Evolutionary conservation across 1,140 invertebrate genomes (phyloP).

Genomic region (Drosophila subobscura): DNA sequence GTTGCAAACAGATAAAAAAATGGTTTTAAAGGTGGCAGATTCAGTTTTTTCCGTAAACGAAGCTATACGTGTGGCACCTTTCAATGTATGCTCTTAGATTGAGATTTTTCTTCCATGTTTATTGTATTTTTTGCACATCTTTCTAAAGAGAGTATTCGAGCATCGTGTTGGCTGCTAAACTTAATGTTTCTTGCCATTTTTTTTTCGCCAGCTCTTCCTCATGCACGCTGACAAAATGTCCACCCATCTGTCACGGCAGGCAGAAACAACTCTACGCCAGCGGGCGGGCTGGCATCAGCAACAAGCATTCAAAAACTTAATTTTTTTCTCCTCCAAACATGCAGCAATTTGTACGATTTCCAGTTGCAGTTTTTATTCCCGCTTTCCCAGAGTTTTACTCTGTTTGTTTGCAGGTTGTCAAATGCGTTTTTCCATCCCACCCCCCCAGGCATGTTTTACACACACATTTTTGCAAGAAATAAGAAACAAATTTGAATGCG

Average conservation of each 20-base stretch:
- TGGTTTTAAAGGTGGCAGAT: too few species aligned
- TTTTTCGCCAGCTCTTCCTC: slow-evolving; percentile 7
- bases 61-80: too few species aligned
- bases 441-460: slow-evolving; percentile 23
- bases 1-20: too few species aligned
- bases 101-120: too few species aligned
- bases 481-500: slow-evolving; percentile 59
- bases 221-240: slow-evolving; percentile 69
- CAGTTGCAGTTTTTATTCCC: slow-evolving; percentile 37
- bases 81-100: too few species aligned
- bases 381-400: background rate
- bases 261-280: slow-evolving; percentile 56
- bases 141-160: slow-evolving; percentile 13
- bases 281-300: slow-evolving; percentile 56
- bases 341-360: slow-evolving; percentile 66
- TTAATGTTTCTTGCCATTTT: background rate
- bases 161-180: slow-evolving; percentile 2
- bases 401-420: slow-evolving; percentile 27
- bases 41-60: too few species aligned
- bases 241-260: slow-evolving; percentile 72
- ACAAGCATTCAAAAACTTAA: slow-evolving; percentile 55
- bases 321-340: slow-evolving; percentile 40
- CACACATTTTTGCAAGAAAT: slow-evolving; percentile 46
- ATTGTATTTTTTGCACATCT: too few species aligned
- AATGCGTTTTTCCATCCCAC: slow-evolving; percentile 24